These are phyloP conservation scores for Darevskia nairensis DNA, from an alignment of 2,797 vertebrate genomes.

Conservation along the genomic window DNA sequence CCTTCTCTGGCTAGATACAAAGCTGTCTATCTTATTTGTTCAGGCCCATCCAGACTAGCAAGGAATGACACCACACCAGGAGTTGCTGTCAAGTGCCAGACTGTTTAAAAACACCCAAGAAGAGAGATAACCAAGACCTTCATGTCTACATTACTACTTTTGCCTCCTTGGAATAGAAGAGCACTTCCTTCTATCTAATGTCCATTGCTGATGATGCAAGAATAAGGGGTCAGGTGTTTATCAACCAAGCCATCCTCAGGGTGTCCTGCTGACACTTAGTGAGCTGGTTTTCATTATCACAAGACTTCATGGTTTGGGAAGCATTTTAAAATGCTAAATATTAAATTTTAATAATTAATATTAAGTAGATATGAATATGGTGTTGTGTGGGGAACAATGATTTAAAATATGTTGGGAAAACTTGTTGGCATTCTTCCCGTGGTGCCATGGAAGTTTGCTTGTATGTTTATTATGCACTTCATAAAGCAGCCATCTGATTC, in stretches of 20 bases:
- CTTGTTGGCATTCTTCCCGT: background rate
- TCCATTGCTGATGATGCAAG: background rate
- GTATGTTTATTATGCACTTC: conserved; percentile 65
- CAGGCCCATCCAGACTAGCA: background rate
- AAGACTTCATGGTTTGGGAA: background rate
- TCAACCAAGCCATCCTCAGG: background rate
- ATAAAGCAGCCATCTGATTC: conserved; percentile 55
- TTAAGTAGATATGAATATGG: conserved; percentile 11
- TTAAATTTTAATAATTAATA: background rate
- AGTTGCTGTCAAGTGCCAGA: background rate
- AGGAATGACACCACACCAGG: background rate
- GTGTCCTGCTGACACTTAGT: background rate
- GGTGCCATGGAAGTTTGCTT: conserved; percentile 41
- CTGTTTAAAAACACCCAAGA: background rate
- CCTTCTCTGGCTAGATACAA: background rate
- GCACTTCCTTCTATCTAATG: background rate
- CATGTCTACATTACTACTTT: accelerated
- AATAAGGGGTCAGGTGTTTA: background rate
- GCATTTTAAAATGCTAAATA: background rate
- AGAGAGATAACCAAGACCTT: accelerated
- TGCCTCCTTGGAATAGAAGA: background rate
- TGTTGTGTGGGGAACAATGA: background rate
- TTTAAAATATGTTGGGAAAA: conserved; percentile 44
- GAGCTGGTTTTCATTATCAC: background rate
- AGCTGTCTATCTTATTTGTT: background rate